Percentiles rank a stretch among this genome's conserved stretches.
Evolutionary conservation across 92 coral and sea anemone genomes (phyloP).

Genomic region (Blastomussa wellsi): DNA sequence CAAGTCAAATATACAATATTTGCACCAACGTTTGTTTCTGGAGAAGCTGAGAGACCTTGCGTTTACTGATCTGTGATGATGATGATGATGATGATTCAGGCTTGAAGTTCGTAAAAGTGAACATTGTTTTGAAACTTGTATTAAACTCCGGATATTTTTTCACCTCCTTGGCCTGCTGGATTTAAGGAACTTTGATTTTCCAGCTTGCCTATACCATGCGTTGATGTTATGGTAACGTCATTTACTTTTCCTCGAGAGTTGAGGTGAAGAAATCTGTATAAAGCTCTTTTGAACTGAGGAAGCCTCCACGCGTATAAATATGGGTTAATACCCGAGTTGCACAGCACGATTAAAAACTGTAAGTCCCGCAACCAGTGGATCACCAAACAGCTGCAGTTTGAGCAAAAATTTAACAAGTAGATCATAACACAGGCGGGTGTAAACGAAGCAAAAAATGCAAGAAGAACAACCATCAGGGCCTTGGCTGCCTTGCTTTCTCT

Average conservation of each 20-base stretch:
- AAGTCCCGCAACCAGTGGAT: conserved; percentile 83
- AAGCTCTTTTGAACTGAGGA: conserved; percentile 62
- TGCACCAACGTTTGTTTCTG: too few relatives aligned
- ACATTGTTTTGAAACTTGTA: neutral
- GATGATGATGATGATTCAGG: too few relatives aligned
- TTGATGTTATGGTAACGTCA: neutral
- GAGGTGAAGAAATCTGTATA: conserved; percentile 20
- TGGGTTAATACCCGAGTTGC: conserved; percentile 72
- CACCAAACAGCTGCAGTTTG: conserved; percentile 60
- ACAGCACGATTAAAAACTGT: conserved; percentile 57
- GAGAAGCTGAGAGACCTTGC: too few relatives aligned
- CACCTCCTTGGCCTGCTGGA: neutral
- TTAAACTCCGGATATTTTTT: neutral
- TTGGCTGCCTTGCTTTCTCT: conserved; percentile 49
- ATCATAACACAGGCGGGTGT: conserved; percentile 70
- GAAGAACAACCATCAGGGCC: conserved; percentile 58
- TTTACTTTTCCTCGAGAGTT: neutral
- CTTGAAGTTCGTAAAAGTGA: too few relatives aligned
- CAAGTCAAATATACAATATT: too few relatives aligned
- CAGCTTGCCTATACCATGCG: neutral
- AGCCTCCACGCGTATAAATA: conserved; percentile 77
- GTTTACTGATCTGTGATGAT: too few relatives aligned
- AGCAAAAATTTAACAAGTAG: conserved; percentile 70
- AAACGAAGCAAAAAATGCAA: conserved; percentile 65
- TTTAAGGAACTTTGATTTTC: neutral